phyloP scores from a whole-genome alignment of 2,113 vertebrate genomes.

The Silurus asotus region DNA sequence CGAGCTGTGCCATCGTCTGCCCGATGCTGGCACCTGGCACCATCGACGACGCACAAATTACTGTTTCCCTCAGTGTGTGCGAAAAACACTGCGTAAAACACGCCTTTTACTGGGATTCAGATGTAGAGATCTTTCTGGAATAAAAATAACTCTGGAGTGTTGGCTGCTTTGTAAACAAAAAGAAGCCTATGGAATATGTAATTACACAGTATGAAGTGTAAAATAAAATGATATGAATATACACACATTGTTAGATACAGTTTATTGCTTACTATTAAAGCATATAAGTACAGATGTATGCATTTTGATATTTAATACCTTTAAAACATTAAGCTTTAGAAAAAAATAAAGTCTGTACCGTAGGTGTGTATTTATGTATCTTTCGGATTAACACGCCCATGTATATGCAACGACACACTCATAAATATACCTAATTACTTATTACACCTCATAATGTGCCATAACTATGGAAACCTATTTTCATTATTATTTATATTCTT shows the following conservation, averaged over 20 bases:
- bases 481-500: not conserved
- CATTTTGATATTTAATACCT: not conserved
- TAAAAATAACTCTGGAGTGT: no score
- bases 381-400: not conserved
- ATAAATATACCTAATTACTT: not conserved
- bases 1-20: slow-evolving; percentile 33
- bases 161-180: not conserved
- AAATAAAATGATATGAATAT: not conserved
- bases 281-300: not conserved
- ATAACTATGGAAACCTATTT: not conserved
- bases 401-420: not conserved
- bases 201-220: not conserved
- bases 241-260: not conserved
- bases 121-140: not conserved
- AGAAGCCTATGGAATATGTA: not conserved
- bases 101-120: not conserved
- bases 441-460: not conserved
- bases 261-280: not conserved
- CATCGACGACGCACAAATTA: slow-evolving; percentile 28
- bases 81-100: not conserved
- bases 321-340: not conserved
- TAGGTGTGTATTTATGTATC: slow-evolving; percentile 10
- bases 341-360: not conserved
- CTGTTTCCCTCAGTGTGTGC: slow-evolving; percentile 20
- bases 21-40: slow-evolving; percentile 36